phyloP scores from a whole-genome alignment of 2,888 invertebrate species.

The Galeruca laticollis region DNA sequence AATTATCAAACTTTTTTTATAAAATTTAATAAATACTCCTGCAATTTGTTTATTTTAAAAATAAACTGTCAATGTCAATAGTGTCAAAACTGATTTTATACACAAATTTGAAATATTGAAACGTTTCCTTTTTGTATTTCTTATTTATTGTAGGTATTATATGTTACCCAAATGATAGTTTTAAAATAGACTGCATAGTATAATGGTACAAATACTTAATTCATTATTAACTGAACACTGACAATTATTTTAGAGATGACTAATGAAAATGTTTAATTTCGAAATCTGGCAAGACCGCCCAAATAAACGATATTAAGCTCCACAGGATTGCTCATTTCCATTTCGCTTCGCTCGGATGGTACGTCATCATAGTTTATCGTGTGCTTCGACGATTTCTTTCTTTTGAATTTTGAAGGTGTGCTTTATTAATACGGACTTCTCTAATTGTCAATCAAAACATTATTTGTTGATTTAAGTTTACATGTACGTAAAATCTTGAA shows the following conservation, averaged over 20 bases:
- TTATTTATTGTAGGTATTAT: background rate
- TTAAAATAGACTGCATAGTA: background rate
- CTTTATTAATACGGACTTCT: too few relatives aligned
- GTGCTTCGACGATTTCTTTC: too few relatives aligned
- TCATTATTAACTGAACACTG: background rate
- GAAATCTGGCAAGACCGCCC: constrained; percentile 20
- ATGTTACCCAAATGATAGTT: background rate
- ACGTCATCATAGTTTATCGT: too few relatives aligned
- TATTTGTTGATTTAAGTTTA: too few relatives aligned
- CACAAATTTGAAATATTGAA: background rate
- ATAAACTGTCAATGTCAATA: constrained; percentile 11
- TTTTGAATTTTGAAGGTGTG: too few relatives aligned
- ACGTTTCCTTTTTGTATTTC: background rate
- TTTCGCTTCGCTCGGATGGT: too few relatives aligned
- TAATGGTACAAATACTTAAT: background rate
- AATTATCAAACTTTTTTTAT: background rate
- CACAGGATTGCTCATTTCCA: too few relatives aligned
- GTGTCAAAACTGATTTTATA: background rate
- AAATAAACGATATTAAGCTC: too few relatives aligned
- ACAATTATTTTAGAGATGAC: too few relatives aligned
- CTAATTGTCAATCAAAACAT: too few relatives aligned
- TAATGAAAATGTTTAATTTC: constrained; percentile 6
- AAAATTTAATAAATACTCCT: background rate
- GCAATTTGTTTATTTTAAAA: background rate
- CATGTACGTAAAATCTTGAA: too few relatives aligned